A percentile compares a stretch with the other conserved stretches of the same genome.
These are phyloP conservation scores for Huso huso DNA, from an alignment of 2,797 vertebrate genomes.

Conservation along the genomic window DNA sequence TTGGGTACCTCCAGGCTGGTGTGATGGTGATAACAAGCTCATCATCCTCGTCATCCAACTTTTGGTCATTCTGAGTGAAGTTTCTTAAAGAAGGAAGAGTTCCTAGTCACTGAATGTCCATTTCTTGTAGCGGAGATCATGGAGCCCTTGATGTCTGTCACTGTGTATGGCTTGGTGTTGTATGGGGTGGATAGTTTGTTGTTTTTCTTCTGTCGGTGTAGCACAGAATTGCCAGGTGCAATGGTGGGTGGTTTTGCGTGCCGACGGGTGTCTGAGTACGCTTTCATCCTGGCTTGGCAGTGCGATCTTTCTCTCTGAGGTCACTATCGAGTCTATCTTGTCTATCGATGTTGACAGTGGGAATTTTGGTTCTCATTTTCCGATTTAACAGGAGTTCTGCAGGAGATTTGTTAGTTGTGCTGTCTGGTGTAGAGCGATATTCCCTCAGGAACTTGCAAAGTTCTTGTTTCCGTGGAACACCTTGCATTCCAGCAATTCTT, in stretches of 20 bases:
- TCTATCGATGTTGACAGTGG: neutral
- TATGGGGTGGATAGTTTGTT: too few species aligned
- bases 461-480: slow-evolving; percentile 11
- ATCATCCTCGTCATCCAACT: too few species aligned
- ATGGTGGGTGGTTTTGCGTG: neutral
- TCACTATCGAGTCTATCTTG: too few species aligned
- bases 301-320: neutral
- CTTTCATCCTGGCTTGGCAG: slow-evolving; percentile 21
- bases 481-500: neutral
- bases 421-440: slow-evolving; percentile 20
- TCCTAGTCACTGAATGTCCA: too few species aligned
- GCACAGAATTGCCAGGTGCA: slow-evolving; percentile 10
- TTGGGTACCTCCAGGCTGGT: too few species aligned
- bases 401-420: slow-evolving; percentile 17
- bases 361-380: slow-evolving; percentile 15
- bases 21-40: too few species aligned
- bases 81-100: too few species aligned
- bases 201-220: neutral
- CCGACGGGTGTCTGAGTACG: neutral
- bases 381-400: slow-evolving; percentile 16
- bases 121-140: too few species aligned
- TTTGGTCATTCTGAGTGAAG: too few species aligned
- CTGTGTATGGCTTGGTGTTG: too few species aligned
- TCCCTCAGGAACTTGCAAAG: slow-evolving; percentile 8
- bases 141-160: too few species aligned